phyloP scores from a whole-genome alignment of 2,888 invertebrate species.

The Drosophila paranaensis region DNA sequence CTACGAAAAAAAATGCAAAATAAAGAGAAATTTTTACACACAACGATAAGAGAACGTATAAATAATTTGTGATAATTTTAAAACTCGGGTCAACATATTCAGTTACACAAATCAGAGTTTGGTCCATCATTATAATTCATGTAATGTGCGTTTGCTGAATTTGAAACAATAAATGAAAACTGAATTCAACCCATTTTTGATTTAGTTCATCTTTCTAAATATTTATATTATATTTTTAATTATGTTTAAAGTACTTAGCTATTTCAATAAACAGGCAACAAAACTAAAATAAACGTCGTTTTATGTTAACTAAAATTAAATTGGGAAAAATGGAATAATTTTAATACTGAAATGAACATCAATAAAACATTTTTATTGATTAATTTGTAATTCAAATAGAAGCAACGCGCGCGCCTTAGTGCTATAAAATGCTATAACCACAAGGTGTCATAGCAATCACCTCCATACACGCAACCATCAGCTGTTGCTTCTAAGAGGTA shows the following conservation, averaged over 20 bases:
- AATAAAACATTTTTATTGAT: too few relatives aligned
- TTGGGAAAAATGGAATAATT: not conserved
- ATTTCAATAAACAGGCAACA: constrained; percentile 52
- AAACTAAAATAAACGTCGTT: not conserved
- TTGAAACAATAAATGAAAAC: constrained; percentile 55
- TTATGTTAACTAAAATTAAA: not conserved
- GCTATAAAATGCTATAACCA: not conserved
- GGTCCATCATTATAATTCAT: constrained; percentile 38
- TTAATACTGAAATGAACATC: too few relatives aligned
- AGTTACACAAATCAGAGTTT: constrained; percentile 28
- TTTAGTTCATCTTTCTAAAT: constrained; percentile 14
- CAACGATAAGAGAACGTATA: constrained; percentile 55
- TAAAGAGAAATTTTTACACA: constrained; percentile 58
- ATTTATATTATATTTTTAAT: constrained; percentile 22
- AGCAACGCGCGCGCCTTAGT: constrained; percentile 6
- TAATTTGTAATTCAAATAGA: not conserved
- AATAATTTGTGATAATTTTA: constrained; percentile 76
- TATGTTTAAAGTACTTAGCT: constrained; percentile 13
- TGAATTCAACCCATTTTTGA: constrained; percentile 32
- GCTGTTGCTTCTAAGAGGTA: constrained; percentile 1
- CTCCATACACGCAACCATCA: constrained; percentile 11
- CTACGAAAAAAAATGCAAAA: constrained; percentile 50
- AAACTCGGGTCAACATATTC: constrained; percentile 49
- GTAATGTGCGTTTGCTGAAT: constrained; percentile 45
- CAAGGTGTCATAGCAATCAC: constrained; percentile 5